Percentiles rank a stretch among this genome's conserved stretches.
Evolutionary conservation across 2,113 vertebrate genomes (phyloP).

Genomic region (Willisornis vidua): DNA sequence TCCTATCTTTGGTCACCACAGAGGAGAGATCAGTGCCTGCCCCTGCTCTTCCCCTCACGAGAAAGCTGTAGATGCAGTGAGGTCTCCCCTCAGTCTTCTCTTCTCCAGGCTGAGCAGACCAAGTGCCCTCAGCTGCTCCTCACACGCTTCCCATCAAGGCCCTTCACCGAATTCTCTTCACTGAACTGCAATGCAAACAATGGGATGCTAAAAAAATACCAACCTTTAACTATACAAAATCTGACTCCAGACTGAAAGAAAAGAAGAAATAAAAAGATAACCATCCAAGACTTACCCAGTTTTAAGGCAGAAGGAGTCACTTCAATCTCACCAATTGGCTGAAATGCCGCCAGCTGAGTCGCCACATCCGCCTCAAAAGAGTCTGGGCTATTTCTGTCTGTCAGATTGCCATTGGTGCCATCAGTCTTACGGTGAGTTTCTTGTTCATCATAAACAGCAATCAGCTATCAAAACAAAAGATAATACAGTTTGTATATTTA

Average conservation of each 20-base stretch:
- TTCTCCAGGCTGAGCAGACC: neutral
- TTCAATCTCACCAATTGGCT: slow-evolving; percentile 91
- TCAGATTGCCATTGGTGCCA: slow-evolving; percentile 68
- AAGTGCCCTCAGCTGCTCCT: neutral
- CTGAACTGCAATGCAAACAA: neutral
- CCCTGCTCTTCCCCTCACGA: neutral
- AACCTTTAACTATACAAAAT: neutral
- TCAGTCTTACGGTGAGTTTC: slow-evolving; percentile 81
- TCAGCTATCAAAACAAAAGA: slow-evolving; percentile 82
- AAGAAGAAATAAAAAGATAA: neutral
- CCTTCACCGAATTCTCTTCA: neutral
- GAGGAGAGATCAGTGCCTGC: neutral
- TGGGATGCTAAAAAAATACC: neutral
- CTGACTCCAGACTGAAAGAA: rapidly evolving
- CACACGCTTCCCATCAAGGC: neutral
- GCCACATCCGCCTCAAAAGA: slow-evolving; percentile 84
- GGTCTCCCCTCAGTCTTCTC: neutral
- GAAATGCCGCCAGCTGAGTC: slow-evolving; percentile 84
- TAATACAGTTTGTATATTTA: neutral
- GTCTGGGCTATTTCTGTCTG: slow-evolving; percentile 83
- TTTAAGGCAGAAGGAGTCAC: slow-evolving; percentile 92
- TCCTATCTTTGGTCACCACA: too few species aligned
- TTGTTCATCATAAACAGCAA: slow-evolving; percentile 94
- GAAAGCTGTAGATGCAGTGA: neutral
- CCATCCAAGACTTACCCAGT: slow-evolving; percentile 73